These are phyloP conservation scores for Muschampia staudingeri DNA, from an alignment of 2,888 invertebrate species.

Conservation along the genomic window DNA sequence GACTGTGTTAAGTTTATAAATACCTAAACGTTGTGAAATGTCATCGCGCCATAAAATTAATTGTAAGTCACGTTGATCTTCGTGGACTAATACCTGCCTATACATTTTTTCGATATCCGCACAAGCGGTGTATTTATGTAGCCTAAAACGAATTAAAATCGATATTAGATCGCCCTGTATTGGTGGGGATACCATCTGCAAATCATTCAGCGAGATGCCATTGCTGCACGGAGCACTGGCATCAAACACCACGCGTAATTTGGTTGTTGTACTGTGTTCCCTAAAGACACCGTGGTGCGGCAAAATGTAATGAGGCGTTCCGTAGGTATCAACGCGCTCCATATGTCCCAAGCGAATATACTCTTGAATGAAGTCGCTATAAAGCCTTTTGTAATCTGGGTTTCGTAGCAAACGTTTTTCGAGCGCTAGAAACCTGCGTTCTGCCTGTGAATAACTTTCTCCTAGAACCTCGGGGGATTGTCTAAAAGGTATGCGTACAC, in stretches of 20 bases:
- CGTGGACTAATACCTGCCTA: neutral
- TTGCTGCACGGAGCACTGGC: neutral
- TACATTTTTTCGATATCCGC: neutral
- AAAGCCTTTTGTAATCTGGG: constrained; percentile 42
- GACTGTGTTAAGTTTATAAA: neutral
- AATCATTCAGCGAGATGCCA: neutral
- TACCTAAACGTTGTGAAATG: neutral
- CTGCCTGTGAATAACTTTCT: constrained; percentile 40
- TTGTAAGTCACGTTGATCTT: too few relatives aligned
- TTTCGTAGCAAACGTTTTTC: constrained; percentile 43
- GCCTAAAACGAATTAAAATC: too few relatives aligned
- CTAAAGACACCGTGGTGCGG: constrained; percentile 71
- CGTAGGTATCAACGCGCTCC: neutral
- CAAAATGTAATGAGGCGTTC: constrained; percentile 58
- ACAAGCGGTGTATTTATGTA: neutral
- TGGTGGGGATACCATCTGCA: neutral
- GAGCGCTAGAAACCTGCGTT: constrained; percentile 21
- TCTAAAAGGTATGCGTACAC: constrained; percentile 50
- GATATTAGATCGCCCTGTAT: neutral
- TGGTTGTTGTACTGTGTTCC: neutral
- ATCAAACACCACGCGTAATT: neutral
- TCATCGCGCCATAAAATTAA: neutral
- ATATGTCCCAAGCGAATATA: constrained; percentile 40
- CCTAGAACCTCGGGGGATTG: constrained; percentile 43
- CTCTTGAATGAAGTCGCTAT: constrained; percentile 46